Percentiles rank a stretch among this genome's conserved stretches.
Evolutionary conservation across 2,113 vertebrate species (phyloP).

Genomic region (Tyrannus savana): DNA sequence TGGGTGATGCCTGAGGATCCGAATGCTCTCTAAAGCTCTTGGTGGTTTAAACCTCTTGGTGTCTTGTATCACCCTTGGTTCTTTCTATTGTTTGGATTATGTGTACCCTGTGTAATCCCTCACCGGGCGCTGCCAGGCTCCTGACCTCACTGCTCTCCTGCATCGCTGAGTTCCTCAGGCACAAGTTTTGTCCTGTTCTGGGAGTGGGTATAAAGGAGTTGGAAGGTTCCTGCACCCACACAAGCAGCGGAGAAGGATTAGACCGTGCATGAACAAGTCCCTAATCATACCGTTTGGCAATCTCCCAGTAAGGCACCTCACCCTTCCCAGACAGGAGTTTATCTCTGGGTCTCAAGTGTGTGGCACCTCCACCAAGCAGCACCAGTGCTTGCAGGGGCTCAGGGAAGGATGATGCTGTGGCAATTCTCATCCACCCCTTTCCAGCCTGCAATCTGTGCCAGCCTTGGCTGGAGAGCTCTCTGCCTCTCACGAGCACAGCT

Average conservation of each 20-base stretch:
- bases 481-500: not conserved
- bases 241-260: constrained; percentile 4
- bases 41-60: not conserved
- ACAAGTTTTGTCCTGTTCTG: constrained; percentile 55
- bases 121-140: not conserved
- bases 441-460: not conserved
- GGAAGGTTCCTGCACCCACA: constrained; percentile 46
- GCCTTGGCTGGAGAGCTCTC: not conserved
- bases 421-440: not conserved
- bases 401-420: not conserved
- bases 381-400: not conserved
- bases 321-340: not conserved
- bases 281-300: constrained; percentile 18
- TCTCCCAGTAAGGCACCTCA: not conserved
- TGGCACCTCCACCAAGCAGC: not conserved
- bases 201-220: not conserved
- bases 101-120: not conserved
- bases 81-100: constrained; percentile 14
- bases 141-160: not conserved
- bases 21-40: not conserved
- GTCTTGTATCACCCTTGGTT: not conserved
- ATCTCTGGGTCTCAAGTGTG: not conserved
- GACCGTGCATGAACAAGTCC: constrained; percentile 43
- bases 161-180: not conserved
- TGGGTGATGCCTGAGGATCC: not conserved